Evolutionary conservation across 2,113 vertebrate genomes (phyloP).

Genomic region (Melanostigma gelatinosum): DNA sequence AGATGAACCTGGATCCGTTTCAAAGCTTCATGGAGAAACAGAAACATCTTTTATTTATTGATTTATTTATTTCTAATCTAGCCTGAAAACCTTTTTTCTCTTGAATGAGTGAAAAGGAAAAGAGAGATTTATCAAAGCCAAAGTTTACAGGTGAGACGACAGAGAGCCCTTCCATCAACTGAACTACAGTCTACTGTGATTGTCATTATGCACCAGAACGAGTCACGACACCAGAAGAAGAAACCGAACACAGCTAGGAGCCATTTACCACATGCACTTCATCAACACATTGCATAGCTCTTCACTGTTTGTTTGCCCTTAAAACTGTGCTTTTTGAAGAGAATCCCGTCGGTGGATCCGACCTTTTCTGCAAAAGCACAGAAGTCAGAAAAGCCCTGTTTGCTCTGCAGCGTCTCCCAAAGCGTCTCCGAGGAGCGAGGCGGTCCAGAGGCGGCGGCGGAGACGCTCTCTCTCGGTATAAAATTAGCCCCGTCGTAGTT

Average conservation of each 20-base stretch:
- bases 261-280: conserved; percentile 79
- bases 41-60: background rate
- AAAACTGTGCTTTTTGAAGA: conserved; percentile 76
- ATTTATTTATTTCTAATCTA: background rate
- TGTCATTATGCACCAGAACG: conserved; percentile 86
- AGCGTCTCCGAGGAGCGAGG: too few species aligned
- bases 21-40: background rate
- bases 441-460: background rate
- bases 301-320: conserved; percentile 72
- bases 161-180: conserved; percentile 87
- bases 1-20: background rate
- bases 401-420: background rate
- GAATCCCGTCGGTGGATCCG: conserved; percentile 27
- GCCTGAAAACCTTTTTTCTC: background rate
- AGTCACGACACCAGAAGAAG: conserved; percentile 70
- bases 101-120: conserved; percentile 32
- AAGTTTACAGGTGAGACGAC: conserved; percentile 75
- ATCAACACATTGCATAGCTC: conserved; percentile 88
- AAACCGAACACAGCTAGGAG: conserved; percentile 60
- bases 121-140: conserved; percentile 59
- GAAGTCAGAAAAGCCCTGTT: conserved; percentile 55
- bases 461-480: conserved; percentile 14
- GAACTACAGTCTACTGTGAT: conserved; percentile 87
- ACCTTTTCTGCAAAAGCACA: conserved; percentile 50
- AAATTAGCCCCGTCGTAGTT: conserved; percentile 12